Conservation (phyloP, 30 jellyfish, hydroid and myxozoan genomes). For the Hydra vulgaris region DNA sequence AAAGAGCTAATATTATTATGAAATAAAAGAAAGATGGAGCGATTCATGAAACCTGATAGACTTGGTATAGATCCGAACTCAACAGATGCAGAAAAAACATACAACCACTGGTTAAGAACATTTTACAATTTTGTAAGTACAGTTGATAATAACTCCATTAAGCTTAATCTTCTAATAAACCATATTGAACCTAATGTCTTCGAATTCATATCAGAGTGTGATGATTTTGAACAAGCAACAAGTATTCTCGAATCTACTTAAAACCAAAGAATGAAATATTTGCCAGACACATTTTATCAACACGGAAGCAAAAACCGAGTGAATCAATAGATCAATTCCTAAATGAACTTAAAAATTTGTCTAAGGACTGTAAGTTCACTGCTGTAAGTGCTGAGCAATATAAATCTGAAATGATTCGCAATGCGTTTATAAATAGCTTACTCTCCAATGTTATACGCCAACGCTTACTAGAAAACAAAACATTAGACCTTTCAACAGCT, state of each 20-base stretch:
- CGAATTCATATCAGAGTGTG: slow-evolving; percentile 34
- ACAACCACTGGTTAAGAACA: slow-evolving; percentile 55
- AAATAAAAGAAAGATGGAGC: slow-evolving; percentile 26
- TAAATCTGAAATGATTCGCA: slow-evolving; percentile 38
- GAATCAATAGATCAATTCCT: slow-evolving; percentile 52
- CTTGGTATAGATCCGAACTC: slow-evolving; percentile 36
- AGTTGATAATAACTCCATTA: neutral
- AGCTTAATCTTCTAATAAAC: slow-evolving; percentile 17
- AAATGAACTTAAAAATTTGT: slow-evolving; percentile 44
- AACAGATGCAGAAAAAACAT: slow-evolving; percentile 36
- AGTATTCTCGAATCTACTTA: slow-evolving; percentile 31
- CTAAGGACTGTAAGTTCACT: slow-evolving; percentile 53
- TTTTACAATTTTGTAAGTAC: slow-evolving; percentile 44
- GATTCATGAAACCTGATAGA: slow-evolving; percentile 47
- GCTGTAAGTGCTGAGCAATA: slow-evolving; percentile 43
- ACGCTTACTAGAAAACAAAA: slow-evolving; percentile 38
- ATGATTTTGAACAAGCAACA: slow-evolving; percentile 37
- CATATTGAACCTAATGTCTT: slow-evolving; percentile 25
- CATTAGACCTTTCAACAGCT: slow-evolving; percentile 22
- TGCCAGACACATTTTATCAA: slow-evolving; percentile 53
- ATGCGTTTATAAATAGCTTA: slow-evolving; percentile 54
- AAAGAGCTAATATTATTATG: neutral
- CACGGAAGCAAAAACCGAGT: slow-evolving; percentile 37
- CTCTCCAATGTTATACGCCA: too few relatives aligned
- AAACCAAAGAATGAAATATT: slow-evolving; percentile 46